phyloP scores from a whole-genome alignment of 2,888 invertebrate genomes.

The Gnatocerus cornutus region DNA sequence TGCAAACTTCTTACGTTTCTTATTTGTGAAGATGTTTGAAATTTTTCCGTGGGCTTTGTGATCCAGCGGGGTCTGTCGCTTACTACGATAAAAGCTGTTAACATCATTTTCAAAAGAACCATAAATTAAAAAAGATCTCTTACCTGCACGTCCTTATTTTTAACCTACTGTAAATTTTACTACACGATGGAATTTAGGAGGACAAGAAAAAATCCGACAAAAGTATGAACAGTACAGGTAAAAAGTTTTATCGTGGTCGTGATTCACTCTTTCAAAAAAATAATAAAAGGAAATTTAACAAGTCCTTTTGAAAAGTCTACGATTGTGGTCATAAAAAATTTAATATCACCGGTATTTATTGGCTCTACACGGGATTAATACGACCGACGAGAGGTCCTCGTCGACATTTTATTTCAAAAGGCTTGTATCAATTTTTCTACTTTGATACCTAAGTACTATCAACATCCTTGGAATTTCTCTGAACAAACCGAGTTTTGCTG shows the following conservation, averaged over 20 bases:
- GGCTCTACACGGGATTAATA: not conserved
- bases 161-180: constrained; percentile 25
- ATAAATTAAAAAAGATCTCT: constrained; percentile 21
- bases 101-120: constrained; percentile 18
- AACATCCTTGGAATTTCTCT: no score
- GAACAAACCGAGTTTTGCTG: no score
- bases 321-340: constrained; percentile 1
- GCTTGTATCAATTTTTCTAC: no score
- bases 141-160: constrained; percentile 20
- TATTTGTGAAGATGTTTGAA: constrained; percentile 1
- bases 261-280: constrained; percentile 5
- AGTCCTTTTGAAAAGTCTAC: not conserved
- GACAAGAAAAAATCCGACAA: constrained; percentile 23
- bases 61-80: not conserved
- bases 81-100: constrained; percentile 12
- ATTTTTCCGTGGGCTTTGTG: constrained; percentile 8
- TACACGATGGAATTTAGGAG: constrained; percentile 5
- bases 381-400: no score
- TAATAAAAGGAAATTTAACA: constrained; percentile 3
- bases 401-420: no score
- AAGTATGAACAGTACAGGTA: constrained; percentile 30
- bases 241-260: not conserved
- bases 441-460: no score
- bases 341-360: not conserved
- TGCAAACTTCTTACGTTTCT: constrained; percentile 11